These are phyloP conservation scores for Ctenosaura bakeri DNA, from an alignment of 2,797 vertebrate species.

Conservation along the genomic window DNA sequence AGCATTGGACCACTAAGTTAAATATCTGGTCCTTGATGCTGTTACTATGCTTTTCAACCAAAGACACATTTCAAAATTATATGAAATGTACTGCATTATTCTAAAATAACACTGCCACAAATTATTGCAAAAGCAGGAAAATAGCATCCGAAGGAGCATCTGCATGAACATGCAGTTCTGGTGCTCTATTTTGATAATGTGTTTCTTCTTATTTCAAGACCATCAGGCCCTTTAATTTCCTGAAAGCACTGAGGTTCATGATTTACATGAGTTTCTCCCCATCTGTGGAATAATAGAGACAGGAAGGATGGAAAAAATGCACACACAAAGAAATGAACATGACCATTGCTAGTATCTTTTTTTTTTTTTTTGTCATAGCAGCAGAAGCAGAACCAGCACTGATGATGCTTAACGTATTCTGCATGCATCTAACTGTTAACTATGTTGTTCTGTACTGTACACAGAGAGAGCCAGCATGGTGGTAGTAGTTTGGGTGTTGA, in stretches of 20 bases:
- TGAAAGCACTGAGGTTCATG: slow-evolving; percentile 37
- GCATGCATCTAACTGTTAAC: neutral
- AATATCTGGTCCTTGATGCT: neutral
- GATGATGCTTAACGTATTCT: neutral
- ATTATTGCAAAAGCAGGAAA: neutral
- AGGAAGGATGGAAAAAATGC: neutral
- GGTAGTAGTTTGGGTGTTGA: no score
- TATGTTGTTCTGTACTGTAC: neutral
- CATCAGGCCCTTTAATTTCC: slow-evolving; percentile 37
- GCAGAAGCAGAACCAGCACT: neutral
- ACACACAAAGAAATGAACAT: neutral
- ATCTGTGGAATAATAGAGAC: slow-evolving; percentile 20
- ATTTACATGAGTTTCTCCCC: slow-evolving; percentile 33
- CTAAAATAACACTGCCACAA: neutral
- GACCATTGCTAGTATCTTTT: neutral
- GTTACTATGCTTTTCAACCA: neutral
- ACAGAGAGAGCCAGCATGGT: no score
- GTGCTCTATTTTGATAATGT: slow-evolving; percentile 33
- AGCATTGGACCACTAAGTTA: no score
- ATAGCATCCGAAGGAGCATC: slow-evolving; percentile 16
- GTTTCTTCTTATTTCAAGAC: slow-evolving; percentile 38
- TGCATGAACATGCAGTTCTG: slow-evolving; percentile 27
- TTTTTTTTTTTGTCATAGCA: neutral
- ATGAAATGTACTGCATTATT: neutral
- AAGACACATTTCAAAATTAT: neutral